phyloP scores from a whole-genome alignment of 2,113 vertebrate genomes.

The Limanda limanda region DNA sequence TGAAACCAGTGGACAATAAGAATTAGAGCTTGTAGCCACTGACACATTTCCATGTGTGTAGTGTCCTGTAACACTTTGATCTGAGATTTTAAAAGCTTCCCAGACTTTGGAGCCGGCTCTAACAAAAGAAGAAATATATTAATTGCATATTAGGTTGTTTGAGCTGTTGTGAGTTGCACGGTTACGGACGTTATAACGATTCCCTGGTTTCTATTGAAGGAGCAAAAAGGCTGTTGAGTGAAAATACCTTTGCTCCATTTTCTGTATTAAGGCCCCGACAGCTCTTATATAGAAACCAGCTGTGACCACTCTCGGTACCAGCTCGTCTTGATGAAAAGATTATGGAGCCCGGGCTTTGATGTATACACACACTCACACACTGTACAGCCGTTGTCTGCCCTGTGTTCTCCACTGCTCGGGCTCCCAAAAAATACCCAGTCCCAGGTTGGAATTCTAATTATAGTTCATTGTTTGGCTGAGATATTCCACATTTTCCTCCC shows the following conservation, averaged over 20 bases:
- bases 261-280: slow-evolving; percentile 35
- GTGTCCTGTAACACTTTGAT: slow-evolving; percentile 21
- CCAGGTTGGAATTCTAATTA: slow-evolving; percentile 59
- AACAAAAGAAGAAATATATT: not conserved
- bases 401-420: slow-evolving; percentile 13
- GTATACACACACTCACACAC: slow-evolving; percentile 46
- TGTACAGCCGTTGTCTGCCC: slow-evolving; percentile 38
- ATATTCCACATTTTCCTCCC: slow-evolving; percentile 52
- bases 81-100: slow-evolving; percentile 2
- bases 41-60: slow-evolving; percentile 21
- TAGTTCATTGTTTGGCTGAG: slow-evolving; percentile 37
- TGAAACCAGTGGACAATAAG: slow-evolving; percentile 5
- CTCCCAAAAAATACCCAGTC: slow-evolving; percentile 15
- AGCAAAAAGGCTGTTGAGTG: slow-evolving; percentile 28
- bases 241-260: slow-evolving; percentile 52
- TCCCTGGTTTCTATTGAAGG: slow-evolving; percentile 46
- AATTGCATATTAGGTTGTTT: slow-evolving; percentile 21
- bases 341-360: slow-evolving; percentile 68
- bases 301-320: slow-evolving; percentile 60
- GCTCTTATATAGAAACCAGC: slow-evolving; percentile 65
- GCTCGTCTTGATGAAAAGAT: slow-evolving; percentile 71
- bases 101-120: not conserved
- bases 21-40: not conserved
- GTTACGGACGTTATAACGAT: slow-evolving; percentile 49
- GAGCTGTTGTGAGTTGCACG: slow-evolving; percentile 26